Base-by-base conservation (phyloP, 1,140 invertebrate genomes). In the Tetraneura akinire region DNA sequence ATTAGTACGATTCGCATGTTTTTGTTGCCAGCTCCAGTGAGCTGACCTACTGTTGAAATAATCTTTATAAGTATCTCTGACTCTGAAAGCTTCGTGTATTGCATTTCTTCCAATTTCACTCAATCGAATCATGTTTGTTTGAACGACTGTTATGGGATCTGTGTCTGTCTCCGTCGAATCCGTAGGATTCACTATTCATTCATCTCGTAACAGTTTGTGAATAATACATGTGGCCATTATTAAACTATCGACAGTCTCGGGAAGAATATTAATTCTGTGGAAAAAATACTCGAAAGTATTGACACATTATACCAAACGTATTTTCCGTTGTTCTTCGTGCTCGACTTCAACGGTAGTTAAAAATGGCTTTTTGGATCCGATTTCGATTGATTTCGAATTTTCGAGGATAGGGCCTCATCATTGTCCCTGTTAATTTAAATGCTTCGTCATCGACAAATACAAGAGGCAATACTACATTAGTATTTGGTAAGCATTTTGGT, bases 241-340 rank as follows among this genome's bases (percentile, higher is more conserved):
- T 78, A 86, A 82, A 26, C 84, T 84, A 26, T 84, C 81, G 23
- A 82, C 84, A 45, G 82, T 84, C 80, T 84, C 82, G 70, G 84
- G 81, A 55, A 82, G 82, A 37, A 83, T 80, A 81, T 86, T 82
- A 14, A 87, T 84, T 62, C n/a, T 84, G 80, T 26, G 68, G 84
- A n/a, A 83, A 81, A 81, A 86, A 86, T 45, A 87, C 82, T 57
- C 84, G 32, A 82, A 85, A 86, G 62, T 81, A 80, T n/a, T 82
- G 53, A 14, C 83, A 83, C 49, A 87, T 78, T 49, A 88, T 86
- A 0, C 86, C 86, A 83, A 88, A 88, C 1, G 83, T 84, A 83
- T 87, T 88, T 83, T 88, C 86, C 1, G 87, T 84, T 68, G 86
- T 85, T 51, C 85, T 81, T 71, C 86, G 81, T 23, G 62, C 32